phyloP scores from a whole-genome alignment of 2,113 vertebrate species.

The Petrocephalus microphthalmus region DNA sequence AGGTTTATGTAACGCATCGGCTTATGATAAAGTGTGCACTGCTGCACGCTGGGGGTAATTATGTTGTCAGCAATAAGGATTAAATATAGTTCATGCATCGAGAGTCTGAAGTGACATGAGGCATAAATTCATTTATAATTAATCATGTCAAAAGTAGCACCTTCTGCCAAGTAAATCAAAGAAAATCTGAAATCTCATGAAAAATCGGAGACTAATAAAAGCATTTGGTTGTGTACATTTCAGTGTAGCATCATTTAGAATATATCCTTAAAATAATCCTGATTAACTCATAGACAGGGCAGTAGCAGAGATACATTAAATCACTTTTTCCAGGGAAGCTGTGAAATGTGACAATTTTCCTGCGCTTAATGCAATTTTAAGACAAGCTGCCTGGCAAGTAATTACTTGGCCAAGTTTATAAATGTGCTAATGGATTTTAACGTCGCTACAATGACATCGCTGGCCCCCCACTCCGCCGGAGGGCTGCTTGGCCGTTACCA shows the following conservation, averaged over 20 bases:
- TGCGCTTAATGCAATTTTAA: slow-evolving; percentile 17
- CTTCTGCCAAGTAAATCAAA: background rate
- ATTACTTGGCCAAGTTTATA: slow-evolving; percentile 12
- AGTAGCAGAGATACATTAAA: background rate
- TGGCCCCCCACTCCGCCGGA: slow-evolving; percentile 42
- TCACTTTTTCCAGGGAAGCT: background rate
- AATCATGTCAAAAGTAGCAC: background rate
- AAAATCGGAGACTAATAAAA: background rate
- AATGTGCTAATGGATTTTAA: slow-evolving; percentile 16
- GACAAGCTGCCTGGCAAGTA: background rate
- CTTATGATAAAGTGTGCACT: background rate
- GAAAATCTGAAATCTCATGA: background rate
- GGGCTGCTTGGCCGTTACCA: slow-evolving; percentile 56
- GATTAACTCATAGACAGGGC: background rate
- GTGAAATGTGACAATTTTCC: background rate
- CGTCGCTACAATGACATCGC: slow-evolving; percentile 50
- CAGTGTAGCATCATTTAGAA: background rate
- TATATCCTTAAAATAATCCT: background rate
- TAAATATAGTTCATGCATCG: background rate
- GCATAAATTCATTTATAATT: background rate
- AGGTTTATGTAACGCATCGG: background rate
- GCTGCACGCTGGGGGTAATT: background rate
- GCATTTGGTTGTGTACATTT: background rate
- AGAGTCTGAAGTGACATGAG: background rate
- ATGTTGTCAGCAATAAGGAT: background rate